Evolutionary conservation across 64 coral and sea anemone genomes (phyloP).

Genomic region (Acropora tenuis): DNA sequence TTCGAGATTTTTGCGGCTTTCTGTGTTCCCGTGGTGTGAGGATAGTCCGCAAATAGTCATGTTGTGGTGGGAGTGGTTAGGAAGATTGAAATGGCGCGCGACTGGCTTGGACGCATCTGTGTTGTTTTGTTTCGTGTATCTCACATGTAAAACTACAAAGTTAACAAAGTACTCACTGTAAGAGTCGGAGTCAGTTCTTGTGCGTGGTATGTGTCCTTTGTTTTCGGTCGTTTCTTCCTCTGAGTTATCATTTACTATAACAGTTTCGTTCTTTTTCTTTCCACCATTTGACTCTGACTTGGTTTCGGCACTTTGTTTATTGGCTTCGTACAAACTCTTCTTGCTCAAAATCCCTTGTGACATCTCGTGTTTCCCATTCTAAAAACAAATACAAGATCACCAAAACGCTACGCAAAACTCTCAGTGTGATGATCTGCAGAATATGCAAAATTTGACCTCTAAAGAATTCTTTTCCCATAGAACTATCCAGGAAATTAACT

Average conservation of each 20-base stretch:
- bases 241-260: background rate
- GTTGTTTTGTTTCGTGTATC: no score
- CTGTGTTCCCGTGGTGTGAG: no score
- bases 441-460: no score
- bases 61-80: no score
- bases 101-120: no score
- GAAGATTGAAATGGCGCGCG: no score
- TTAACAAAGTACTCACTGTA: background rate
- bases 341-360: constrained; percentile 15
- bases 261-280: constrained; percentile 1
- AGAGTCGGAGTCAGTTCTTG: background rate
- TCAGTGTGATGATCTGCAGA: no score
- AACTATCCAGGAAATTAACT: background rate
- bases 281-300: background rate
- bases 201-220: background rate
- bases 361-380: constrained; percentile 18
- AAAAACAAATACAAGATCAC: background rate
- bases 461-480: no score
- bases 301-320: background rate
- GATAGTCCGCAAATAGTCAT: no score
- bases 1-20: no score
- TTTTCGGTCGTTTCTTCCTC: background rate
- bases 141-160: background rate
- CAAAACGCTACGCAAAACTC: background rate
- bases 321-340: constrained; percentile 31